Percentiles rank a stretch among this genome's conserved stretches.
Conservation (phyloP, 2,113 vertebrate species). For the Prunella himalayana region DNA sequence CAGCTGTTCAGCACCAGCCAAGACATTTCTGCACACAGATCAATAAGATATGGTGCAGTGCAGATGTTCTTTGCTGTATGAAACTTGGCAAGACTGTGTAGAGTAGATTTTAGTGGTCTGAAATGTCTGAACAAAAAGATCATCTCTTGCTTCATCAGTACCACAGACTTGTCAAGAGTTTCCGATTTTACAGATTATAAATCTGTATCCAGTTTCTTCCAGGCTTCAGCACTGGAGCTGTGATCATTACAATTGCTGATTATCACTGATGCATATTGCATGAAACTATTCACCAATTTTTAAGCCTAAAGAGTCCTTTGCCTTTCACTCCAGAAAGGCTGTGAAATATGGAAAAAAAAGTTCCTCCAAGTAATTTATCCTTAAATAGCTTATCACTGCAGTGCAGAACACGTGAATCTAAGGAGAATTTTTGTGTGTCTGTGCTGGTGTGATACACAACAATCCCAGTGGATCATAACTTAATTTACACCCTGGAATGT, state of each 20-base stretch:
- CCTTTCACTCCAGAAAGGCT: not conserved
- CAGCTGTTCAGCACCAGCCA: not conserved
- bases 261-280: not conserved
- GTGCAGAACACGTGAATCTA: rapidly evolving
- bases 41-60: not conserved
- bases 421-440: not conserved
- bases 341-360: not conserved
- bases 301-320: not conserved
- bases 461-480: not conserved
- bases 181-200: not conserved
- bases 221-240: rapidly evolving
- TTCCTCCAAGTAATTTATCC: not conserved
- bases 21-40: not conserved
- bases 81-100: not conserved
- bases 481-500: constrained; percentile 17
- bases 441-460: not conserved
- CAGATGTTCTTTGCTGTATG: not conserved
- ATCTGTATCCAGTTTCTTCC: not conserved
- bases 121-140: not conserved
- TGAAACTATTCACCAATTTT: not conserved
- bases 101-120: not conserved
- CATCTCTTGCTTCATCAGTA: not conserved
- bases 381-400: not conserved
- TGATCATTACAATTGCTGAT: not conserved
- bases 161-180: not conserved